phyloP scores from a whole-genome alignment of 1,140 invertebrate genomes.

The Diabrotica undecimpunctata region DNA sequence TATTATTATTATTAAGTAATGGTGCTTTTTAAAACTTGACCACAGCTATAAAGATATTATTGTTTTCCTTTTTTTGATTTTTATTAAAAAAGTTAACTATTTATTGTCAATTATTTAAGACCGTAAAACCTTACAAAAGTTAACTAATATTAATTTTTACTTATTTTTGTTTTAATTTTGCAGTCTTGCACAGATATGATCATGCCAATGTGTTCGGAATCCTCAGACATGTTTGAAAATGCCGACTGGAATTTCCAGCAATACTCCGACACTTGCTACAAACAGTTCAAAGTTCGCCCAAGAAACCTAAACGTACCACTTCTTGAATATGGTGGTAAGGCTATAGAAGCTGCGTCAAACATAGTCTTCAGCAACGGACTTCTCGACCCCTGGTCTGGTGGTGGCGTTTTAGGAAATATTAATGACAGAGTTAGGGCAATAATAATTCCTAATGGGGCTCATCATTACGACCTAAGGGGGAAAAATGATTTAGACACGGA shows the following conservation, averaged over 20 bases:
- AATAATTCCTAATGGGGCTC: constrained; percentile 83
- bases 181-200: constrained; percentile 94
- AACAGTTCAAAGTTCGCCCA: constrained; percentile 61
- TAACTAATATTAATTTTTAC: no score
- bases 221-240: constrained; percentile 82
- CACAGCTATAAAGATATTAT: no score
- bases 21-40: no score
- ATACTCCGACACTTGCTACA: constrained; percentile 64
- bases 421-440: constrained; percentile 67
- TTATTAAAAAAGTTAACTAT: no score
- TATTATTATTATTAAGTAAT: no score
- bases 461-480: constrained; percentile 85
- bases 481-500: constrained; percentile 67
- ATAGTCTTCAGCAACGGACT: constrained; percentile 91
- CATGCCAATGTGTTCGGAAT: constrained; percentile 84
- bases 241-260: constrained; percentile 68
- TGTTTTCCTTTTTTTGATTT: no score
- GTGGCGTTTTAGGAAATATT: constrained; percentile 75
- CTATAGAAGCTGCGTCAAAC: constrained; percentile 67
- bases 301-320: constrained; percentile 63
- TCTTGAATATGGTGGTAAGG: constrained; percentile 76
- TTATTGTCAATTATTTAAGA: no score
- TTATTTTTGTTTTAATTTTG: constrained; percentile 28
- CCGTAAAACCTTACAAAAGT: no score
- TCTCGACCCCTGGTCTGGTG: constrained; percentile 90